Base-by-base conservation (phyloP, 2,113 vertebrate species). In the Hirundichthys speculiger region DNA sequence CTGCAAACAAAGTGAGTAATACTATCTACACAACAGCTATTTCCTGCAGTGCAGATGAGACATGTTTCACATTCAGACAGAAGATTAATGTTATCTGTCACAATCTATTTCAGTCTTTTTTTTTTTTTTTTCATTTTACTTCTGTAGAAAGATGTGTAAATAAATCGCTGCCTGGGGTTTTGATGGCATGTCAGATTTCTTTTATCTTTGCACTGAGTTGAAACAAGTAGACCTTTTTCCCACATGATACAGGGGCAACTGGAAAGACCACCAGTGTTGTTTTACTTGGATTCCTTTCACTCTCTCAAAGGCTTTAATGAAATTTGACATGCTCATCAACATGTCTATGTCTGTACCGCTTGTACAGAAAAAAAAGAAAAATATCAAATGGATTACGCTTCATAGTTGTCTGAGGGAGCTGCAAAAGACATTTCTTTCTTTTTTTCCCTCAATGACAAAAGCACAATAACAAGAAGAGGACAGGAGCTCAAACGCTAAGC, bases 231-330 rank as follows among this genome's bases (percentile, higher is more conserved):
- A 13, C 21, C n/a, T 42, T 64, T 51, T 51, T 19, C 25, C 41
- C 42, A 54, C 53, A 50, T 38, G 0, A 18, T 19, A n/a, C n/a
- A n/a, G n/a, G n/a, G n/a, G n/a, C 21, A 34, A 50, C 38, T 2
- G 24, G 21, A 55, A 21, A 64, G 84, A 77, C 80, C 80, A 84
- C 80, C 72, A 41, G 0, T 45, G 72, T 8, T 75, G 84, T 58
- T 69, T 16, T 10, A 61, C 43, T 67, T 69, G 75, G 56, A 64
- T 20, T 48, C 43, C 9, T 40, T 13, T 69, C 72, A 66, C 7
- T 5, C 3, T 9, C 38, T 22, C 25, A 56, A 11, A 54, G 16
- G 5, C 40, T 42, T 62, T 18, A 40, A 45, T 51, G 38, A 63
- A 47, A 42, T 24, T 43, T 1, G 20, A 55, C 53, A 41, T 20